These are phyloP conservation scores for Temnothorax nylanderi DNA, from an alignment of 1,140 invertebrate genomes.

Conservation along the genomic window DNA sequence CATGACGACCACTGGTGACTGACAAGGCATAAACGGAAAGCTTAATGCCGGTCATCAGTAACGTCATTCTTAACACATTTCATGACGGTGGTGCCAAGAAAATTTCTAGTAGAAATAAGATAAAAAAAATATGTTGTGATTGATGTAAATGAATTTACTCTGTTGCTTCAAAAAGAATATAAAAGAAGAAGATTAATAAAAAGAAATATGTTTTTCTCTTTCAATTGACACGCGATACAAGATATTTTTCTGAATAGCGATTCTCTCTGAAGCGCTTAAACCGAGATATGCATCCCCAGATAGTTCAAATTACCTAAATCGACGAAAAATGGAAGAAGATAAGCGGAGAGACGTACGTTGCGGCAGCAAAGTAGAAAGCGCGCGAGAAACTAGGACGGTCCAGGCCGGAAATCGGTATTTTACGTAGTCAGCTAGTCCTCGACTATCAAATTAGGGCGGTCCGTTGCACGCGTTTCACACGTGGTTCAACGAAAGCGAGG, in stretches of 20 bases:
- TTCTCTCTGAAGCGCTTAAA: conserved; percentile 15
- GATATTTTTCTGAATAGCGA: conserved; percentile 1
- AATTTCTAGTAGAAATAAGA: background rate
- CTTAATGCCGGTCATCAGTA: too few species aligned
- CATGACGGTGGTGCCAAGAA: too few species aligned
- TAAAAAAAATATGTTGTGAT: background rate
- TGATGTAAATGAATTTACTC: background rate
- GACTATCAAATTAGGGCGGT: conserved; percentile 57
- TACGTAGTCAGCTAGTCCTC: conserved; percentile 11
- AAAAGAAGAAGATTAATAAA: background rate
- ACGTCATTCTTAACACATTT: too few species aligned
- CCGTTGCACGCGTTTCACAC: conserved; percentile 48
- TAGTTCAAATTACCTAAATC: conserved; percentile 38
- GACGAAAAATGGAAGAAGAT: conserved; percentile 16
- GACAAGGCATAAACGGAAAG: too few species aligned
- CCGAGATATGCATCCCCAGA: background rate
- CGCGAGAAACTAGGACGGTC: conserved; percentile 23
- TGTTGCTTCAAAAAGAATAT: background rate
- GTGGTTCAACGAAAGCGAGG: conserved; percentile 31
- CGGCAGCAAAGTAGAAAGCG: conserved; percentile 20
- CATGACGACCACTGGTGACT: too few species aligned
- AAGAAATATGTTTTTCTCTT: background rate
- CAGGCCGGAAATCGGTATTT: conserved; percentile 42
- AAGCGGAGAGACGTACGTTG: background rate
- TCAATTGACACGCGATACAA: background rate